Evolutionary conservation across 2,797 vertebrate genomes (phyloP).

Genomic region (Adelosebastes latens): DNA sequence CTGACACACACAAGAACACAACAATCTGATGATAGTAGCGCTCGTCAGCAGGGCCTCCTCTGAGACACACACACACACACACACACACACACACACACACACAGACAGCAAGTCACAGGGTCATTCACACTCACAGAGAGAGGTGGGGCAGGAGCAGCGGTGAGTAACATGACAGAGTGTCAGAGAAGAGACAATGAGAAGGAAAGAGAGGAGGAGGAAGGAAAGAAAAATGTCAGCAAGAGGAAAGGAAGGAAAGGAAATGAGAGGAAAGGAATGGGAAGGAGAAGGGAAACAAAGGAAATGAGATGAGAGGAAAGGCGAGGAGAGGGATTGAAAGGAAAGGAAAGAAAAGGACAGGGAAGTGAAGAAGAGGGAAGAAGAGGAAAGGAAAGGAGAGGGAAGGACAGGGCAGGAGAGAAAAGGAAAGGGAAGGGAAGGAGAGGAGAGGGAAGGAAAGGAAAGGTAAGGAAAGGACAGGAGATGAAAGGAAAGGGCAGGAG

Average conservation of each 20-base stretch:
- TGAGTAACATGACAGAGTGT: slow-evolving; percentile 21
- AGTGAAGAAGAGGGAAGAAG: rapidly evolving
- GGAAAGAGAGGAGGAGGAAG: too few relatives aligned
- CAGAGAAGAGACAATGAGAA: not conserved
- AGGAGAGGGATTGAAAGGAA: too few relatives aligned
- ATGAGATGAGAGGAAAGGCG: too few relatives aligned
- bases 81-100: slow-evolving; percentile 6
- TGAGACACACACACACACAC: slow-evolving; percentile 9
- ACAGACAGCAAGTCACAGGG: slow-evolving; percentile 30
- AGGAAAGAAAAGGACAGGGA: too few relatives aligned
- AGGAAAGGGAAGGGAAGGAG: not conserved
- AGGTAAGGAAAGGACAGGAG: too few relatives aligned
- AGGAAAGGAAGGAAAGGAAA: too few relatives aligned
- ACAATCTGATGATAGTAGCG: slow-evolving; percentile 50
- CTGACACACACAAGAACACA: slow-evolving; percentile 17
- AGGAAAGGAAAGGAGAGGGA: not conserved
- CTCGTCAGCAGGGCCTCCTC: slow-evolving; percentile 47
- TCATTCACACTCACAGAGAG: slow-evolving; percentile 50
- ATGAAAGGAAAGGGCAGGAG: not conserved
- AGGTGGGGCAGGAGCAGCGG: not conserved
- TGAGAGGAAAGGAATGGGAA: too few relatives aligned
- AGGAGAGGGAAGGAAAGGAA: not conserved
- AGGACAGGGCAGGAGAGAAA: too few relatives aligned
- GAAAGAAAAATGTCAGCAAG: too few relatives aligned
- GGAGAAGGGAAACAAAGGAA: too few relatives aligned